phyloP scores from a whole-genome alignment of 2,113 vertebrate species.

The Echinops telfairi region DNA sequence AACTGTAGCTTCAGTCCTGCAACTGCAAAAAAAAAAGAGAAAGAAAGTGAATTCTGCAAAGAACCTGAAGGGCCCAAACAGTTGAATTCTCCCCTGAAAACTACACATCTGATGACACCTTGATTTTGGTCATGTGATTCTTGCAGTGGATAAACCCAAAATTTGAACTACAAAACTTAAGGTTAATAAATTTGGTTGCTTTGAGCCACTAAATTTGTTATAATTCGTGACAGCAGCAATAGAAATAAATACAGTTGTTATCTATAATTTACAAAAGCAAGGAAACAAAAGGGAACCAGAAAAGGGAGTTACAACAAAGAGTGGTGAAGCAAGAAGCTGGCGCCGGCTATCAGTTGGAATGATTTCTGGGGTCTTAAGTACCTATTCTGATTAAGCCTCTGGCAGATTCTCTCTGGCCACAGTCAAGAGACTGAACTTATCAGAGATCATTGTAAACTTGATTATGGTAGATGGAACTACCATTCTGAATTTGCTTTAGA shows the following conservation, averaged over 20 bases:
- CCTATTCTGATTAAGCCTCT: no score
- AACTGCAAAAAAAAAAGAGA: background rate
- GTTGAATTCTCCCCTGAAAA: background rate
- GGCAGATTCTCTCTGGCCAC: no score
- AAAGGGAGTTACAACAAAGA: no score
- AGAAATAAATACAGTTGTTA: background rate
- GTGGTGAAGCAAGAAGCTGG: no score
- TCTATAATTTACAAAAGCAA: no score
- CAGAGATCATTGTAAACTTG: no score
- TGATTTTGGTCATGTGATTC: background rate
- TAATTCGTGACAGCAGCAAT: background rate
- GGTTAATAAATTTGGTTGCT: background rate
- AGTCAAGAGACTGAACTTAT: no score
- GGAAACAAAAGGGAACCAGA: no score
- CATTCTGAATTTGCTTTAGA: no score
- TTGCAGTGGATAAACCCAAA: background rate
- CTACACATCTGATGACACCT: background rate
- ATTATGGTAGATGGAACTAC: no score
- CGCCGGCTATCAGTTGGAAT: no score
- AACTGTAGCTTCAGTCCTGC: background rate
- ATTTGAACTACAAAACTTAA: background rate
- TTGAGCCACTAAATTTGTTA: background rate
- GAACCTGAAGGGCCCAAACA: background rate
- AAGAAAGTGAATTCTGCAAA: background rate
- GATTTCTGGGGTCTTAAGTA: no score